These are phyloP conservation scores for Aradophagus sp. DNA, from an alignment of 1,140 invertebrate species.

Conservation along the genomic window DNA sequence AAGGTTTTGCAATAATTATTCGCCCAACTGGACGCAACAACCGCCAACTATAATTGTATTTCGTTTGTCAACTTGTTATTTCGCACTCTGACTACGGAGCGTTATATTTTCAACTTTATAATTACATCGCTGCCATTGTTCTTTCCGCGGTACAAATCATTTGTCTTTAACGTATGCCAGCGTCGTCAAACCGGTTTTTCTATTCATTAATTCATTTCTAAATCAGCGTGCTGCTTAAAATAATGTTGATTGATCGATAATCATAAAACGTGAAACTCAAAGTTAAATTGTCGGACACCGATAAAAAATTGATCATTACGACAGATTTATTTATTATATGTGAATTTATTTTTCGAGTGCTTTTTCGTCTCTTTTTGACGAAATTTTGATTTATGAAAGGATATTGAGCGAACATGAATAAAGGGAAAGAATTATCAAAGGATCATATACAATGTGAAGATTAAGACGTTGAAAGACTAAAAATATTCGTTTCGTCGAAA, in stretches of 20 bases:
- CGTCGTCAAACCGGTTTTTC: slow-evolving; percentile 18
- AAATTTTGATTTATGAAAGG: too few relatives aligned
- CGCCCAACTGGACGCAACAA: slow-evolving; percentile 31
- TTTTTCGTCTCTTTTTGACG: too few relatives aligned
- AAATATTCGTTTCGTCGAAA: slow-evolving; percentile 30
- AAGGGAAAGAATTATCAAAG: too few relatives aligned
- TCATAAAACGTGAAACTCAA: slow-evolving; percentile 7
- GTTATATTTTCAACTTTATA: slow-evolving; percentile 37
- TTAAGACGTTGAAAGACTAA: slow-evolving; percentile 8
- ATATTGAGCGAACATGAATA: background rate
- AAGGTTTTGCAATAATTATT: slow-evolving; percentile 40
- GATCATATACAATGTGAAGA: slow-evolving; percentile 1
- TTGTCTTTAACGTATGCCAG: slow-evolving; percentile 4
- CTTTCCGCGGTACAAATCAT: slow-evolving; percentile 13
- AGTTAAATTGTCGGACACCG: too few relatives aligned
- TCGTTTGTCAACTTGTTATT: slow-evolving; percentile 51
- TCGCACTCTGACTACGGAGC: slow-evolving; percentile 25
- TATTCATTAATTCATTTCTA: slow-evolving; percentile 23
- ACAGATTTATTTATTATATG: too few relatives aligned
- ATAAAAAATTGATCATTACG: too few relatives aligned
- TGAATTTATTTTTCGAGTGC: too few relatives aligned
- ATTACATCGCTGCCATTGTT: slow-evolving; percentile 38
- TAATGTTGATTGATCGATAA: slow-evolving; percentile 27
- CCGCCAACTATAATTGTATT: slow-evolving; percentile 47
- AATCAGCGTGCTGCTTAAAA: slow-evolving; percentile 17